Percentiles rank a stretch among this genome's conserved stretches.
Evolutionary conservation across 2,888 invertebrate species (phyloP).

Genomic region (Linnaemya tessellans): DNA sequence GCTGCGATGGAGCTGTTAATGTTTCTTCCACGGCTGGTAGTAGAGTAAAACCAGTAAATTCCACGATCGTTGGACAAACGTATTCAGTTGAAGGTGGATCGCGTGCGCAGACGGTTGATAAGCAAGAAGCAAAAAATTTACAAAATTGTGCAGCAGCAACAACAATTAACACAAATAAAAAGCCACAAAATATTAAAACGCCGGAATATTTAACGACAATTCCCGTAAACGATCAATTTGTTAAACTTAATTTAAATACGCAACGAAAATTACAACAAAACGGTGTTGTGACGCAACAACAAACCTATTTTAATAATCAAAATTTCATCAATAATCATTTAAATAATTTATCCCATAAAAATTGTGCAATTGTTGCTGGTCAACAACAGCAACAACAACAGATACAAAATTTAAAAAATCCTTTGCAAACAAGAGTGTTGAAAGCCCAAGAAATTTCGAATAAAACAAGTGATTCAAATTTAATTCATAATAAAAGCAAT

Average conservation of each 20-base stretch:
- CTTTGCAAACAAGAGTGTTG: conserved; percentile 31
- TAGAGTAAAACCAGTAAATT: conserved; percentile 75
- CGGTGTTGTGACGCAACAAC: conserved; percentile 48
- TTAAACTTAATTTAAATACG: conserved; percentile 67
- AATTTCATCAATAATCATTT: conserved; percentile 29
- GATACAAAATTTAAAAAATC: conserved; percentile 58
- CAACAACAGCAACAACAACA: conserved; percentile 74
- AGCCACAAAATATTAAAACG: conserved; percentile 58
- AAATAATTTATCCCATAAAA: conserved; percentile 49
- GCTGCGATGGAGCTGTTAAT: conserved; percentile 61
- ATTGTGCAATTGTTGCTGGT: conserved; percentile 65
- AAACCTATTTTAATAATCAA: conserved; percentile 55
- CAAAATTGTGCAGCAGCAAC: conserved; percentile 41
- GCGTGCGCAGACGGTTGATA: conserved; percentile 80
- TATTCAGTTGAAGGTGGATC: conserved; percentile 83
- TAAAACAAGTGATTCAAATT: conserved; percentile 45
- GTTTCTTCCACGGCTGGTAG: conserved; percentile 58
- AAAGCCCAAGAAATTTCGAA: conserved; percentile 43
- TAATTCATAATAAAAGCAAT: conserved; percentile 35
- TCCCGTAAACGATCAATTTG: conserved; percentile 74
- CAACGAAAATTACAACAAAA: conserved; percentile 67
- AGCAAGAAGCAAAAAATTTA: conserved; percentile 30
- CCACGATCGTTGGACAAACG: conserved; percentile 75
- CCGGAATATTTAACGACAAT: conserved; percentile 73
- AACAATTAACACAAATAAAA: conserved; percentile 62